Conservation (phyloP, 2,888 invertebrate species). For the Phengaris alcon region DNA sequence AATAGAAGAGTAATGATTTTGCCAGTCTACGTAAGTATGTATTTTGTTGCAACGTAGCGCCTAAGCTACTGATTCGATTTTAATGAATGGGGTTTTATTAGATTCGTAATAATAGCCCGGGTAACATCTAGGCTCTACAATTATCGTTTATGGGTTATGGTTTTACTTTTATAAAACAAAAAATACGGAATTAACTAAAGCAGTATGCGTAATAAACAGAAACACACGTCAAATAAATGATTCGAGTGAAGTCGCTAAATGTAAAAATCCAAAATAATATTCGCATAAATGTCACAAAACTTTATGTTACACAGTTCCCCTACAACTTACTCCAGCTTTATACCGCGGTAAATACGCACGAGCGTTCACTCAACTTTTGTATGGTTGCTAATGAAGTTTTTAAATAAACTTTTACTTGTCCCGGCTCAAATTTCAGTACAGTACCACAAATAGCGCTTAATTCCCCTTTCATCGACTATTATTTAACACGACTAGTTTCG, state of each 20-base stretch:
- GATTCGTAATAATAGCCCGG: too few relatives aligned
- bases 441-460: slow-evolving; percentile 11
- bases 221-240: slow-evolving; percentile 36
- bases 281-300: slow-evolving; percentile 18
- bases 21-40: too few relatives aligned
- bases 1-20: too few relatives aligned
- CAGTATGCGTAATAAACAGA: neutral
- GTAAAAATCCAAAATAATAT: slow-evolving; percentile 10
- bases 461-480: slow-evolving; percentile 19
- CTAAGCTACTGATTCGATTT: too few relatives aligned
- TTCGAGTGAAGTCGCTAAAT: neutral
- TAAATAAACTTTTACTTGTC: slow-evolving; percentile 8
- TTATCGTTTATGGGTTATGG: too few relatives aligned
- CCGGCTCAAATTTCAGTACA: slow-evolving; percentile 9
- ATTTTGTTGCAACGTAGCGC: too few relatives aligned
- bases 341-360: slow-evolving; percentile 21
- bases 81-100: too few relatives aligned
- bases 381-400: slow-evolving; percentile 26
- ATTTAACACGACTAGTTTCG: slow-evolving; percentile 41
- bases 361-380: slow-evolving; percentile 15
- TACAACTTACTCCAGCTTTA: neutral
- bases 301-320: slow-evolving; percentile 3
- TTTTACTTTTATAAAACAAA: too few relatives aligned
- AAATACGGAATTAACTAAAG: too few relatives aligned
- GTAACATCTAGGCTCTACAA: too few relatives aligned